Evolutionary conservation across 2,797 vertebrate species (phyloP), one percentile per base, ranked within the genome.

Genomic region (Psittacula echo): DNA sequence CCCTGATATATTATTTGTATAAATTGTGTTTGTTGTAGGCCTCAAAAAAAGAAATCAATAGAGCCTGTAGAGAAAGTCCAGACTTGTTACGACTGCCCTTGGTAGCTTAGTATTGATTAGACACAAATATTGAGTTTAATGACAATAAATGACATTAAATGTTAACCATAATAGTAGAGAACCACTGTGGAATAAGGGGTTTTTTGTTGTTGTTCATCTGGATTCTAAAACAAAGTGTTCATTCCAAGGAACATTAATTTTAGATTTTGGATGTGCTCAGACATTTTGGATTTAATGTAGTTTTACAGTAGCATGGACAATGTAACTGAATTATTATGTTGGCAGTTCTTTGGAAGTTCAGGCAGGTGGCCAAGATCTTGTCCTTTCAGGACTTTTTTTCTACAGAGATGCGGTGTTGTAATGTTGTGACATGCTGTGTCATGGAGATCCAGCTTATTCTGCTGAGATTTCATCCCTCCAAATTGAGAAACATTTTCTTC

Each of bases 81-180:
- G 90, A 42, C 89, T 94, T 93, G 72, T 84, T 95, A 72, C 7
- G 48, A 74, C 95, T 83, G 83, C 79, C 72, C 89, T 90, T 76
- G 95, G 76, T 91, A 75, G 80, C 73, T 90, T 89, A 42, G 58
- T 96, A 96, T 96, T 87, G 95, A 97, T 97, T 92, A 85, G 79
- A 72, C 78, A 91, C 72, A 95, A 93, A 95, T 95, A 96, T 91
- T 91, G 85, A 78, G 60, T 90, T 95, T 95, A 96, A 94, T 86
- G 95, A 93, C 96, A 95, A 92, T 97, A 97, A 95, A 90, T 97
- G 94, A 91, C 85, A 96, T 97, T 94, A 91, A 94, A 94, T 94
- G 92, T 95, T 97, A 89, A 83, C 90, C 41, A 51, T 92, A 93
- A 78, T 71, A 89, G 39, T 73, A 77, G 81, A 87, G 86, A 83